These are phyloP conservation scores for Bombus turneri DNA, from an alignment of 1,140 invertebrate genomes.

Conservation along the genomic window DNA sequence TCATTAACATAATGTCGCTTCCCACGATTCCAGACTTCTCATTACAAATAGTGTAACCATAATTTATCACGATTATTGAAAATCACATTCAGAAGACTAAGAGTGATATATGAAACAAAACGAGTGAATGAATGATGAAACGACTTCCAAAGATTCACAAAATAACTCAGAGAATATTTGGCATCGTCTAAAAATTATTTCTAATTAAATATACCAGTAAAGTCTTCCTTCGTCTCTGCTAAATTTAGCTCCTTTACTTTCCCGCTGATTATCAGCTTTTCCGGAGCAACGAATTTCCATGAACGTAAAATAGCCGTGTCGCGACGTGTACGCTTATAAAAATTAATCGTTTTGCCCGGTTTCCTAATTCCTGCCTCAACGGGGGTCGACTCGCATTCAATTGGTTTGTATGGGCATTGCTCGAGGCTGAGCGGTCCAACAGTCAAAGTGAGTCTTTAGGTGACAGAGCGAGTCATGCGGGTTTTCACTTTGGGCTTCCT, in stretches of 20 bases:
- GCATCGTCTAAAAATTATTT: background rate
- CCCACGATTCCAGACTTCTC: too few species aligned
- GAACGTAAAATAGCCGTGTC: constrained; percentile 28
- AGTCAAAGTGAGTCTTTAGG: constrained; percentile 61
- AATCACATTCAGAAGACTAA: background rate
- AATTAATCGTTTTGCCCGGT: constrained; percentile 74
- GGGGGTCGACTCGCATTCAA: constrained; percentile 61
- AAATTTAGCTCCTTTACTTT: constrained; percentile 21
- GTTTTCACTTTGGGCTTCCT: constrained; percentile 51
- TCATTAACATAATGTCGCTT: background rate
- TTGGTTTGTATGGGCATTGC: constrained; percentile 72
- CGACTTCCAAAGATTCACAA: background rate
- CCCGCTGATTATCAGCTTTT: constrained; percentile 48
- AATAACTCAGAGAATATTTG: background rate
- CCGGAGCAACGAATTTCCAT: constrained; percentile 36
- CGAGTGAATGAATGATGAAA: background rate
- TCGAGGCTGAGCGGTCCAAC: constrained; percentile 21
- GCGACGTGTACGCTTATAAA: constrained; percentile 64
- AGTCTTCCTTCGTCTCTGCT: background rate
- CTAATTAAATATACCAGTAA: background rate
- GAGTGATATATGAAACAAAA: background rate
- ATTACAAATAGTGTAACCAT: too few species aligned
- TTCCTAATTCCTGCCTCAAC: constrained; percentile 71
- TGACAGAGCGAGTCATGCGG: constrained; percentile 71
- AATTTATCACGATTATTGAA: background rate